Base-by-base conservation (phyloP, 92 coral and sea anemone species). In the Nematostella vectensis region DNA sequence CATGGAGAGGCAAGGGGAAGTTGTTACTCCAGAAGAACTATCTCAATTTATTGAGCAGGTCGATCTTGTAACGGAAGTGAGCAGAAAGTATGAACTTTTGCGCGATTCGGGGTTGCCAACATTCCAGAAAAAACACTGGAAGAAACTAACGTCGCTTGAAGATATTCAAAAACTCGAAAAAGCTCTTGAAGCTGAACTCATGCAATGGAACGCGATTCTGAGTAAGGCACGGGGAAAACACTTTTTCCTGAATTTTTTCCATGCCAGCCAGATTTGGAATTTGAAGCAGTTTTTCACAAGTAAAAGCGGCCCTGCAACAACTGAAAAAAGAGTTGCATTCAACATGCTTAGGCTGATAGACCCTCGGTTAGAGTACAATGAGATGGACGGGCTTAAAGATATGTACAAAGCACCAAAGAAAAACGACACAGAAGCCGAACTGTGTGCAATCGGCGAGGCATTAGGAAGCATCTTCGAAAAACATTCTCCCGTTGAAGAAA, bases 201-300 rank as follows among this genome's bases (percentile, higher is more conserved):
- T 40, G 26, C 22, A 48, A 2, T 86, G 95, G 95, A 72, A 86
- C 55, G 37, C 18, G 13, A 31, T 78, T 48, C 33, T 91, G 24
- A 28, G 50, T 11, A 37, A 19, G 20, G 76, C 69, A 8, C 85
- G 88, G 22, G 28, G 61, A 3, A 61, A 65, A 4, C 57, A 71
- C 58, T 82, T 77, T 57, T 91, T 66, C 47, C 65, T 91, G n/a
- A 87, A 91, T 50, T 91, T 60, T 49, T 91, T 81, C 50, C 89
- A 80, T 43, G 72, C 93, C 1, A 88, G 79, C 55, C 98, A 91
- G 68, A 58, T 91, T 11, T 86, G 98, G 81, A 38, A 63, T 8
- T 53, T 86, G 0, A 49, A 65, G 50, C 59, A 69, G 44, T 91
- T 75, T 61, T 67, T 88, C 31, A 48, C 50, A 0, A 66, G 55